Conservation (phyloP, 2,888 invertebrate genomes). For the Machimus atricapillus region DNA sequence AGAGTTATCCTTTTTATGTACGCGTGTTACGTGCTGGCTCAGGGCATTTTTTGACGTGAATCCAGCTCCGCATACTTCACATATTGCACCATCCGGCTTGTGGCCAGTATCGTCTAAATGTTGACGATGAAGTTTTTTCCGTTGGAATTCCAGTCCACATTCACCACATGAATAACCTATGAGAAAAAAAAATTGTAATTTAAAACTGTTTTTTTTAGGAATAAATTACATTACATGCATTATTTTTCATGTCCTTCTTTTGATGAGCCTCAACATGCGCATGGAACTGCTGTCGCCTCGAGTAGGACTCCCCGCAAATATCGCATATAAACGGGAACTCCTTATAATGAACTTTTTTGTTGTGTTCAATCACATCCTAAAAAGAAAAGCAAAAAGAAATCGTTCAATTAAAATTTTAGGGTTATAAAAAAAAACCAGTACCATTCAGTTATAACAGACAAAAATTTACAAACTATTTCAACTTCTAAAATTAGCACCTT, state of each 20-base stretch:
- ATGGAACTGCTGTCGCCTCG: constrained; percentile 61
- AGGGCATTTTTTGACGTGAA: constrained; percentile 60
- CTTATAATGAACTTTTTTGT: constrained; percentile 59
- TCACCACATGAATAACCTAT: constrained; percentile 59
- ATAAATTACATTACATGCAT: constrained; percentile 43
- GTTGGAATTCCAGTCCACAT: constrained; percentile 59
- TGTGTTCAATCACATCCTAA: constrained; percentile 61
- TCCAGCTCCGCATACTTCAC: constrained; percentile 61
- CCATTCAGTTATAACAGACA: too few species aligned
- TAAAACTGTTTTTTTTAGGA: neutral
- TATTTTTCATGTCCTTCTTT: constrained; percentile 63
- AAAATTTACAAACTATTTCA: too few species aligned
- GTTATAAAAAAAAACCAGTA: too few species aligned
- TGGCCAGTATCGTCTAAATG: constrained; percentile 61
- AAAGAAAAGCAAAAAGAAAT: neutral
- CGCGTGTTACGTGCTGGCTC: constrained; percentile 61
- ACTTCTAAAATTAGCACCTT: too few species aligned
- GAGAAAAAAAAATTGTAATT: neutral
- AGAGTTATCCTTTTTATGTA: constrained; percentile 61
- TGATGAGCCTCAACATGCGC: constrained; percentile 62
- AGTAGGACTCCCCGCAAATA: constrained; percentile 61
- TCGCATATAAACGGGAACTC: constrained; percentile 62
- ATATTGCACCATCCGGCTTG: constrained; percentile 61
- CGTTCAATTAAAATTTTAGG: neutral
- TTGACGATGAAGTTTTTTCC: constrained; percentile 59